Percentiles rank a stretch among this genome's conserved stretches.
phyloP scores from a whole-genome alignment of 2,797 vertebrate species.

The Periophthalmus magnuspinnatus region DNA sequence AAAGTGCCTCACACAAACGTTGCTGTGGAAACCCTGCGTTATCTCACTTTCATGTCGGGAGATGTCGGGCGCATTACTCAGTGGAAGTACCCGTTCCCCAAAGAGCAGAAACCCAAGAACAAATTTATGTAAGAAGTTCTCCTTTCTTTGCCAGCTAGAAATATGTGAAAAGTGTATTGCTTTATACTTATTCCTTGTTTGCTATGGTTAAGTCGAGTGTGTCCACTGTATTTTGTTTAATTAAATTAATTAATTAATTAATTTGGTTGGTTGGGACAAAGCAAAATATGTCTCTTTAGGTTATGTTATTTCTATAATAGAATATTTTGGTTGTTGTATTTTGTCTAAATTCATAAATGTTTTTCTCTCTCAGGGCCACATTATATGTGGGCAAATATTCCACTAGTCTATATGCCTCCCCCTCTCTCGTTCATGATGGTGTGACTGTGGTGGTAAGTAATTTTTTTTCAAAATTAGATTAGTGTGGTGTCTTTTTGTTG shows the following conservation, averaged over 20 bases:
- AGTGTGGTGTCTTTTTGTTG: background rate
- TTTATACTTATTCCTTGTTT: background rate
- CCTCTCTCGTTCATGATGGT: constrained; percentile 94
- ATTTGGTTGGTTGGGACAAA: too few species aligned
- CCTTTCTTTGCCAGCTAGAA: constrained; percentile 38
- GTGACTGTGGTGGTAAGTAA: constrained; percentile 94
- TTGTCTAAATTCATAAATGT: background rate
- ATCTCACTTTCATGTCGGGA: constrained; percentile 96
- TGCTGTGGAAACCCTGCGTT: constrained; percentile 93
- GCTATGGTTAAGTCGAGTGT: background rate
- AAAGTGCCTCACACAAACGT: constrained; percentile 94
- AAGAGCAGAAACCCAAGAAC: constrained; percentile 92
- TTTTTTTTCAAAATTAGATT: background rate
- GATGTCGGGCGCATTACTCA: constrained; percentile 95
- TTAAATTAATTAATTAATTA: too few species aligned
- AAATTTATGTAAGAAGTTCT: constrained; percentile 87
- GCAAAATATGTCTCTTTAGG: too few species aligned
- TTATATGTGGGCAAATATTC: constrained; percentile 96
- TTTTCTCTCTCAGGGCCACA: constrained; percentile 81
- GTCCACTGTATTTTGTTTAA: background rate
- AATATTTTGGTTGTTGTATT: background rate
- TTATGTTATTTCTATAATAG: background rate
- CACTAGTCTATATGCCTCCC: constrained; percentile 92
- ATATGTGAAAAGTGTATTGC: background rate
- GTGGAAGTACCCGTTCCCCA: constrained; percentile 97